Evolutionary conservation across 2,888 invertebrate genomes (phyloP), one percentile per base, ranked within the genome.

Genomic region (Brenthis ino): DNA sequence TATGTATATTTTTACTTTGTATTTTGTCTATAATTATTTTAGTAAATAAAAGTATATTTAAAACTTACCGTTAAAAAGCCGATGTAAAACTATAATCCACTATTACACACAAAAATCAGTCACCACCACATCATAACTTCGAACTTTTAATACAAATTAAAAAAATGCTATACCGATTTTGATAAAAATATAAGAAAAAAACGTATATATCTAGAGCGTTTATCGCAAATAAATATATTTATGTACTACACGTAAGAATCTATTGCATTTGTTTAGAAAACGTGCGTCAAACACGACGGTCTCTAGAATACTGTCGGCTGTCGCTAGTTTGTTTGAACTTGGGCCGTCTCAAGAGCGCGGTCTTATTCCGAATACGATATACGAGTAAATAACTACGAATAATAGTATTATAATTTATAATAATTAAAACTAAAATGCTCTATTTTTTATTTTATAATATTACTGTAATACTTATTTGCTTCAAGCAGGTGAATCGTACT

Each of bases 291-390:
- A 60, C 63, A 28, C 68, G 65, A 58, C 71, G 68, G 37, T 55
- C 60, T 57, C 64, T 56, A 28, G 64, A 64, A 67, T 55, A 74
- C 74, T 73, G 71, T 73, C 74, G 68, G 58, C 51, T 51, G 57
- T 57, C 48, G 66, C 64, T 57, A 58, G 58, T 64, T 72, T 69
- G 69, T 74, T 68, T 79, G 80, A 79, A 79, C 80, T 79, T 79
- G 78, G 74, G 61, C 71, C 47, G 72, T 73, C 77, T 78, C 79
- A 79, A 79, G 79, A 77, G 73, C 79, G 79, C 74, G 69, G 69
- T 24, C 58, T 43, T 11, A 43, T 43, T 43, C 37, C 37, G 37
- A 8, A 43, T 43, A 37, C 6, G 8, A 11, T 43, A 11, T 43
- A 43, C n/a, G 2, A 43, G 2, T 43, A 43, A 43, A 43, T 43